These are phyloP conservation scores for Diarsia mendica DNA, from an alignment of 2,888 invertebrate species.

Conservation along the genomic window DNA sequence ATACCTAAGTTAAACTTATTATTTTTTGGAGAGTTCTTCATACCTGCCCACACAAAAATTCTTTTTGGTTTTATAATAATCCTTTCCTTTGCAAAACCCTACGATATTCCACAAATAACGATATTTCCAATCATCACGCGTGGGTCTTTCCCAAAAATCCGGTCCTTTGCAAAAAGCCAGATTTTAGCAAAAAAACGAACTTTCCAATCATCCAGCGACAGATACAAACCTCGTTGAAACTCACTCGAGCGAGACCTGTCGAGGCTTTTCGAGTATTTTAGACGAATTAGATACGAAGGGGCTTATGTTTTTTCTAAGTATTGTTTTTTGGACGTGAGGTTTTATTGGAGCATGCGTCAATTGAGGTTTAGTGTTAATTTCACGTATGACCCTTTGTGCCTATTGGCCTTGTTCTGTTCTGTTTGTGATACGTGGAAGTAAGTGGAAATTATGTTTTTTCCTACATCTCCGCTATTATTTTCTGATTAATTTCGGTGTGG, in stretches of 20 bases:
- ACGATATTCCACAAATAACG: no score
- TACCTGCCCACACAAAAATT: no score
- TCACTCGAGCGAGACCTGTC: slow-evolving; percentile 16
- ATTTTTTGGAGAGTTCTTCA: no score
- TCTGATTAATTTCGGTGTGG: no score
- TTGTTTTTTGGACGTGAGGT: neutral
- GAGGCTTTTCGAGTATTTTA: slow-evolving; percentile 18
- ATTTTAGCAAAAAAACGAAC: neutral
- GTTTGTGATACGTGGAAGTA: no score
- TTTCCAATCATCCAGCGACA: neutral
- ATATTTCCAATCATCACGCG: no score
- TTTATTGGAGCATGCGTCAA: neutral
- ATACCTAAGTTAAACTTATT: no score
- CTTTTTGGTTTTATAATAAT: no score
- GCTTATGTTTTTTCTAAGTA: neutral
- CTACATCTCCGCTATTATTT: no score
- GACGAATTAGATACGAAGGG: slow-evolving; percentile 25
- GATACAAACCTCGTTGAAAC: slow-evolving; percentile 35
- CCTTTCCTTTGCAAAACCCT: no score
- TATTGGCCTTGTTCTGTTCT: no score
- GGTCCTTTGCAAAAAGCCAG: neutral
- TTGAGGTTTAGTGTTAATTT: neutral
- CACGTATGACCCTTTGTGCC: neutral
- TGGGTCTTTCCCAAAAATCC: neutral
- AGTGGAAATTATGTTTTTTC: no score